Evolutionary conservation across 2,888 invertebrate species (phyloP).

Genomic region (Philonicus albiceps): DNA sequence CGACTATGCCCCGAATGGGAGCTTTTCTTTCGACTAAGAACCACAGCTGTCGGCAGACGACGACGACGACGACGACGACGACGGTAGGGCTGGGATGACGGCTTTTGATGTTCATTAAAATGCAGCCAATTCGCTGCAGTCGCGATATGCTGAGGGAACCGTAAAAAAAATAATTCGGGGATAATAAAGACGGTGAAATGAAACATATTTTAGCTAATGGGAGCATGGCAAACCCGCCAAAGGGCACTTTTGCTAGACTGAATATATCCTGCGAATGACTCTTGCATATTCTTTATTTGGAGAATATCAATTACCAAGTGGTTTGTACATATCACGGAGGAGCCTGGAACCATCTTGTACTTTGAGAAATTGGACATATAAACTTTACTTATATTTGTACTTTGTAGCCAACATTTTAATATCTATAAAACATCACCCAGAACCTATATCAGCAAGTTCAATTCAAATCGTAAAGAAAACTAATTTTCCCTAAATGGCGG

Average conservation of each 20-base stretch:
- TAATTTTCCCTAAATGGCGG: too few relatives aligned
- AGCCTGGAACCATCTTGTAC: too few relatives aligned
- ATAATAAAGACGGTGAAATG: not conserved
- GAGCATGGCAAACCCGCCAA: not conserved
- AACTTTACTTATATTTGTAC: too few relatives aligned
- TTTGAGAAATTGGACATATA: too few relatives aligned
- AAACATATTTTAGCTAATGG: not conserved
- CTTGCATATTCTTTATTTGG: not conserved
- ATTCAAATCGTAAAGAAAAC: too few relatives aligned
- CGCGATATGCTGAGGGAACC: not conserved
- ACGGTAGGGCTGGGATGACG: not conserved
- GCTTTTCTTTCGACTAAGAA: not conserved
- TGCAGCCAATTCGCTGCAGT: not conserved
- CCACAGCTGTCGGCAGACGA: not conserved
- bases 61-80: not conserved
- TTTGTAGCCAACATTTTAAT: too few relatives aligned
- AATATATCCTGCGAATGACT: not conserved
- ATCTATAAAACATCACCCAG: too few relatives aligned
- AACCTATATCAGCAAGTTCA: too few relatives aligned
- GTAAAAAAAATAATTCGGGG: not conserved
- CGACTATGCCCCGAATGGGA: not conserved
- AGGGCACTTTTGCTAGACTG: not conserved
- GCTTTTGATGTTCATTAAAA: not conserved
- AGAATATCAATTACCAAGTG: not conserved
- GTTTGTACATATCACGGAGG: not conserved